Conservation (phyloP, 30 jellyfish, hydroid and myxozoan genomes). For the Aurelia sp. region DNA sequence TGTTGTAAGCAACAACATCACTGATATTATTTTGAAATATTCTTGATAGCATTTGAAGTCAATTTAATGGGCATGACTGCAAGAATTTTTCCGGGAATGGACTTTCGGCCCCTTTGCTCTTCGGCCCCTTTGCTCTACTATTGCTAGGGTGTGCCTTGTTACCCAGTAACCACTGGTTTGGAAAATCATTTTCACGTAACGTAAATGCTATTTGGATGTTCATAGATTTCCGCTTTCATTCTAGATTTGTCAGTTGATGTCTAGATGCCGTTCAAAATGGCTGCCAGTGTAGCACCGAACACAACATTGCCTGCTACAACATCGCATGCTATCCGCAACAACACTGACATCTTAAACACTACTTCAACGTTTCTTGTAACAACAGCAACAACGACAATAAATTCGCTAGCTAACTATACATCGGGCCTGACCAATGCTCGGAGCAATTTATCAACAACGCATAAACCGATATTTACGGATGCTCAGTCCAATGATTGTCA, state of each 20-base stretch:
- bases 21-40: too few relatives aligned
- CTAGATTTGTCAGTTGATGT: background rate
- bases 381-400: constrained; percentile 7
- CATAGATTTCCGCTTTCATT: background rate
- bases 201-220: too few relatives aligned
- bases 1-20: too few relatives aligned
- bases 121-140: too few relatives aligned
- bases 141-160: too few relatives aligned
- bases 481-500: constrained; percentile 23
- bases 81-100: too few relatives aligned
- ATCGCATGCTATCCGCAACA: background rate
- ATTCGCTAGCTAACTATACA: background rate
- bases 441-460: constrained; percentile 28
- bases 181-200: too few relatives aligned
- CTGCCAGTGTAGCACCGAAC: background rate
- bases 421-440: background rate
- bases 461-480: background rate
- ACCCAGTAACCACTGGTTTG: too few relatives aligned
- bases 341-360: background rate
- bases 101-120: too few relatives aligned
- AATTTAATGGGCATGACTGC: too few relatives aligned
- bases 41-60: too few relatives aligned
- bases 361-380: background rate
- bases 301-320: background rate
- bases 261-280: constrained; percentile 4